Base-by-base conservation (phyloP, 1,140 invertebrate genomes). In the Acromyrmex echinatior region DNA sequence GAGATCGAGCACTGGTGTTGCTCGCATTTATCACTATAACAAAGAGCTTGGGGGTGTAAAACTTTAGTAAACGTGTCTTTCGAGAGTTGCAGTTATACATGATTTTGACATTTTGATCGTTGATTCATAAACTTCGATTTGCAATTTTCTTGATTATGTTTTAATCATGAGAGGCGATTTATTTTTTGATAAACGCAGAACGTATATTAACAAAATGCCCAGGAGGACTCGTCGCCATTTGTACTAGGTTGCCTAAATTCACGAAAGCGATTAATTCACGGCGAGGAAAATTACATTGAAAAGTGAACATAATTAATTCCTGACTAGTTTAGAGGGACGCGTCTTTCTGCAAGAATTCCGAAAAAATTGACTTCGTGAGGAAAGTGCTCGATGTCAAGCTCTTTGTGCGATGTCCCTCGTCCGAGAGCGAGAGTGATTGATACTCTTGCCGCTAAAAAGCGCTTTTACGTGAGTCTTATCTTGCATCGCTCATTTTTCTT, bases 11-110 rank as follows among this genome's bases (percentile, higher is more conserved):
- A 28, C 79, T 81, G 88, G 68, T 88, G 92, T 86, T 73, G 86
- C 81, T 81, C 86, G 88, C 91, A 93, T 93, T 93, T 92, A 92
- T 93, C 92, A 93, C 90, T 87, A 77, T 85, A 90, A 93, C 91
- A 91, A 91, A 90, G 87, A 80, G 63, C 86, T 89, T 45, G 62
- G 53, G 53, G 65, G 86, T 78, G 84, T 16, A 71, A 7, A 89
- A 81, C 58, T 87, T 65, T 87, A n/a, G 77, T 45, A 58, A n/a
- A 88, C 39, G 60, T 39, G 18, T 51, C 28, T 58, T 31, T 10
- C 51, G 78, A 73, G 76, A 89, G 84, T 87, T 62, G 18, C 16
- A 16, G 16, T 45, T 28, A n/a, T 12, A n/a, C 16, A n/a, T 25
- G 21, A 31, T 18, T 76, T 31, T 49, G 3, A 2, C 18, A 14